Evolutionary conservation across 1,140 invertebrate species (phyloP), one percentile per base, ranked within the genome.

Genomic region (Steinernema khuongi): DNA sequence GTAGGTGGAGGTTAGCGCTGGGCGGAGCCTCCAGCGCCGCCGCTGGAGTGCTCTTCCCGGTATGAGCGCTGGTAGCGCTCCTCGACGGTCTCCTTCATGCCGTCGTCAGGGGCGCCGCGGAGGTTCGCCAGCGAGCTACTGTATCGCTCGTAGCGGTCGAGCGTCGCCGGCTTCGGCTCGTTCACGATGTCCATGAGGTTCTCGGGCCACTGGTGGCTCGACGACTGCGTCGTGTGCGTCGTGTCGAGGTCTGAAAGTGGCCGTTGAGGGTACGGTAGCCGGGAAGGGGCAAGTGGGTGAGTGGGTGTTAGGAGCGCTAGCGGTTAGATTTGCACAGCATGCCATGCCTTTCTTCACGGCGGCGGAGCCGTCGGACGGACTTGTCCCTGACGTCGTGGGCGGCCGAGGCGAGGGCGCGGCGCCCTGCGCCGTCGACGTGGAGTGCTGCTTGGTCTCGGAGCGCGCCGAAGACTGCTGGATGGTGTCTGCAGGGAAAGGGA

Each of bases 141-240:
- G 71, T 83, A 84, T 19, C 81, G 78, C 18, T 80, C 81, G 79
- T 85, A 85, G 17, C 83, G 60, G 50, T 83, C 77, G 22, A 84
- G 72, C 1, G 83, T 84, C 30, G 80, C 81, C 60, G 72, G 69
- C 79, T 85, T 85, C 19, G 83, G 83, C 76, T 84, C 83, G 31
- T 81, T 69, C 4, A 85, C 83, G 44, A 84, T 85, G 31, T 81
- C 78, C 44, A 84, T 85, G 43, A 84, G 73, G 74, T 85, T 79
- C 26, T 84, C 82, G 4, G 83, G 73, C 83, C 83, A 84, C 22
- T 84, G 67, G 50, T 60, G 50, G 50, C 50, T 60, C 11, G 50
- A 60, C 14, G 50, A 60, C 36, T 41, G 36, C 36, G 36, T 41
- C 50, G 50, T 60, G 50, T 60, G 50, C 50, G 50, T 60, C 11